Evolutionary conservation across 2,113 vertebrate species (phyloP).

Genomic region (Aix galericulata): DNA sequence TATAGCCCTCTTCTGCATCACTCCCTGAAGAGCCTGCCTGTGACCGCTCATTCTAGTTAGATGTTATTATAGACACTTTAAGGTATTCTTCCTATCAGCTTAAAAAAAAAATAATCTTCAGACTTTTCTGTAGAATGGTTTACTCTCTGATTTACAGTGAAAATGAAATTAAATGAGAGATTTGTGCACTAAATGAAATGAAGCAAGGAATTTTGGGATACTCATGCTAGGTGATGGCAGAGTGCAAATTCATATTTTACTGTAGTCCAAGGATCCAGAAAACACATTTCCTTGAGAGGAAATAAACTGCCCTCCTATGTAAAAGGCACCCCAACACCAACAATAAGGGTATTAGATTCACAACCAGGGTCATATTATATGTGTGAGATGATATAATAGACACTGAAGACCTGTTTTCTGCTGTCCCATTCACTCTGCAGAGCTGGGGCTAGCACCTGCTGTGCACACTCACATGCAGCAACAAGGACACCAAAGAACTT

Average conservation of each 20-base stretch:
- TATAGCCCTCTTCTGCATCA: background rate
- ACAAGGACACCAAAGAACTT: background rate
- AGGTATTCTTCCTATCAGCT: background rate
- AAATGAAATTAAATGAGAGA: background rate
- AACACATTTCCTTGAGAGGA: background rate
- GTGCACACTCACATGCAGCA: background rate
- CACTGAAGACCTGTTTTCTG: background rate
- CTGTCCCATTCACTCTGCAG: background rate
- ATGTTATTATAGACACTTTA: background rate
- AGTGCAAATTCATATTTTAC: background rate
- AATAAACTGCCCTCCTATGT: background rate
- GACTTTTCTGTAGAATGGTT: background rate
- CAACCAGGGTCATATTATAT: background rate
- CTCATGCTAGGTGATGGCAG: accelerated
- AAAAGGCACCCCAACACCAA: background rate
- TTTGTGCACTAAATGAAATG: background rate
- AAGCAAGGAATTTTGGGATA: background rate
- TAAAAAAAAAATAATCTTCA: background rate
- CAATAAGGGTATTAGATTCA: background rate
- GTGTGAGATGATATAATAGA: background rate
- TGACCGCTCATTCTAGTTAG: background rate
- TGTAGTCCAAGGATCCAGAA: background rate
- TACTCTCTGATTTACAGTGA: background rate
- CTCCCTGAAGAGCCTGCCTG: background rate
- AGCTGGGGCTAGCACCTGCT: background rate